These are phyloP conservation scores for Diarsia rubi DNA, from an alignment of 2,888 invertebrate genomes.

Conservation along the genomic window DNA sequence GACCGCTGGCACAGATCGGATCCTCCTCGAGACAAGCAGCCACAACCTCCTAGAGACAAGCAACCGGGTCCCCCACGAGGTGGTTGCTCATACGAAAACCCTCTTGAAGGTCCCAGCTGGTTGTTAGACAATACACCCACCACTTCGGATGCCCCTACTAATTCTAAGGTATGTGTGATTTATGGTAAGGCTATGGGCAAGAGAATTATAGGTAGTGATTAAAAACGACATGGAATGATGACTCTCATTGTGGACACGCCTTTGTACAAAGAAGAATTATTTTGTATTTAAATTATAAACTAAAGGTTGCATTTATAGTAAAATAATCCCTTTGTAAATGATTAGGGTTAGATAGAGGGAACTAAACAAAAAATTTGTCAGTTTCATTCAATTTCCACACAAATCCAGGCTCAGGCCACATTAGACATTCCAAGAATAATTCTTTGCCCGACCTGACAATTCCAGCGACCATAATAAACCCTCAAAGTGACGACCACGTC, in stretches of 20 bases:
- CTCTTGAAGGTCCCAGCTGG: slow-evolving; percentile 88
- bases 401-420: background rate
- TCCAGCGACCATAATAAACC: background rate
- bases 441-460: background rate
- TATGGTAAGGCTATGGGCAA: background rate
- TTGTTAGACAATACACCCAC: slow-evolving; percentile 74
- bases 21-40: slow-evolving; percentile 10
- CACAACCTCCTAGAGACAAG: slow-evolving; percentile 13
- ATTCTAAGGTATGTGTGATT: slow-evolving; percentile 31
- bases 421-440: background rate
- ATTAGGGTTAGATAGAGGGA: background rate
- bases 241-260: background rate
- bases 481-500: background rate
- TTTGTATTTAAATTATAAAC: background rate
- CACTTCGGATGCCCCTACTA: background rate
- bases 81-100: slow-evolving; percentile 73
- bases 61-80: background rate
- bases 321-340: background rate
- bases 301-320: background rate
- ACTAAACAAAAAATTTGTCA: background rate
- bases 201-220: background rate
- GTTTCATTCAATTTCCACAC: background rate
- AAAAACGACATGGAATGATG: background rate
- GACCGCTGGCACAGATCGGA: slow-evolving; percentile 28
- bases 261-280: background rate